Percentiles rank a stretch among this genome's conserved stretches.
Conservation (phyloP, 1,140 invertebrate genomes). For the Caligus rogercresseyi region DNA sequence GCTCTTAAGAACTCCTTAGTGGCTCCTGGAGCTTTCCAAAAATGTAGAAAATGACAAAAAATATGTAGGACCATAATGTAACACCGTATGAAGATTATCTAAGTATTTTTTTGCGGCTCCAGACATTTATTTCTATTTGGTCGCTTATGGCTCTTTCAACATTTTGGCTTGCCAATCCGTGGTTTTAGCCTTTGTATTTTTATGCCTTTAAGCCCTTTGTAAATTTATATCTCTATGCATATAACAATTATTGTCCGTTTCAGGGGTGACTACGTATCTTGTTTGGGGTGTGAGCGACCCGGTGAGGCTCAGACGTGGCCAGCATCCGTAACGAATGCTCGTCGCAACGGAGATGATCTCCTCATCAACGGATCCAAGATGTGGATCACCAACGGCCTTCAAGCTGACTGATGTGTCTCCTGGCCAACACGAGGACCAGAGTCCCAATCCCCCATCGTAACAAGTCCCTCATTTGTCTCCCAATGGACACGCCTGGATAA, state of each 20-base stretch:
- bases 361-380: conserved; percentile 39
- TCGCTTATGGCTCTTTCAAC: too few species aligned
- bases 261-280: conserved; percentile 37
- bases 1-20: too few species aligned
- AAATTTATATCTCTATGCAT: too few species aligned
- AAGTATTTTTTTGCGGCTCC: too few species aligned
- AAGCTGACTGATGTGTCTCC: conserved; percentile 42
- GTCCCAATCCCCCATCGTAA: conserved; percentile 32
- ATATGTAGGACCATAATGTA: too few species aligned
- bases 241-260: neutral
- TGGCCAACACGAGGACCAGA: conserved; percentile 35
- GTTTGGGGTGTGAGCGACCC: conserved; percentile 40
- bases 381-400: conserved; percentile 38
- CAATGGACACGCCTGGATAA: conserved; percentile 34
- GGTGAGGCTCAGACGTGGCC: conserved; percentile 41
- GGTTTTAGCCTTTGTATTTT: too few species aligned
- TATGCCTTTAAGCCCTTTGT: too few species aligned
- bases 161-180: too few species aligned
- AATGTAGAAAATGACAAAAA: too few species aligned
- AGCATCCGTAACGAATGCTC: conserved; percentile 31
- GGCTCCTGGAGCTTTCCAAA: too few species aligned
- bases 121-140: too few species aligned
- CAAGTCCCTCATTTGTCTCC: conserved; percentile 42
- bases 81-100: too few species aligned
- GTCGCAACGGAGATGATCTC: conserved; percentile 32